Percentiles rank a stretch among this genome's conserved stretches.
Evolutionary conservation across 2,888 invertebrate species (phyloP).

Genomic region (Euzophera pinguis): DNA sequence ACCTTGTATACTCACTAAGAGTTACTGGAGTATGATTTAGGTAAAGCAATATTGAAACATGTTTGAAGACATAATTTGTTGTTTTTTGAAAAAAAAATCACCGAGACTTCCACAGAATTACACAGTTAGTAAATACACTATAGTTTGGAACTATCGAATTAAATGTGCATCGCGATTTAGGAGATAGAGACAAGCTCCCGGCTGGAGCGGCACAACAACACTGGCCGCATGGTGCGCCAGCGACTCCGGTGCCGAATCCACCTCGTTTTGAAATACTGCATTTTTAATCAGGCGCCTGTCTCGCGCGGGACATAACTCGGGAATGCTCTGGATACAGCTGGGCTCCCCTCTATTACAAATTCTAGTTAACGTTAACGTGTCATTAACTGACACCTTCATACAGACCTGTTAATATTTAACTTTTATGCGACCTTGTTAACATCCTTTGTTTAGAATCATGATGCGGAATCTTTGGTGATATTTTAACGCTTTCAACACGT

Average conservation of each 20-base stretch:
- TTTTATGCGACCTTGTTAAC: constrained; percentile 56
- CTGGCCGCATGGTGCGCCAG: constrained; percentile 67
- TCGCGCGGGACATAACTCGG: constrained; percentile 78
- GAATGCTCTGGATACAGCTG: constrained; percentile 70
- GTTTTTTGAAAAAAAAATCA: background rate
- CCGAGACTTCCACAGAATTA: background rate
- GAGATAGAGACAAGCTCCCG: constrained; percentile 38
- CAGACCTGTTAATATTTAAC: constrained; percentile 68
- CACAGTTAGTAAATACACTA: background rate
- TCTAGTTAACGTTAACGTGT: constrained; percentile 75
- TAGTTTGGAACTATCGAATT: background rate
- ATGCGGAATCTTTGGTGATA: background rate
- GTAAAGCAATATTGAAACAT: background rate
- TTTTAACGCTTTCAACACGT: too few relatives aligned
- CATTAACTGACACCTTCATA: constrained; percentile 74
- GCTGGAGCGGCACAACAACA: constrained; percentile 53
- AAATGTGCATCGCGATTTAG: constrained; percentile 2
- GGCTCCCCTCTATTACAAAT: constrained; percentile 70
- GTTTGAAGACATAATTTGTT: too few relatives aligned
- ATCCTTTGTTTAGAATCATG: constrained; percentile 27
- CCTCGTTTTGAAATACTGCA: constrained; percentile 74
- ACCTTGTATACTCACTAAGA: background rate
- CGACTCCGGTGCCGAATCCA: constrained; percentile 65
- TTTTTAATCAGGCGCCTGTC: constrained; percentile 75
- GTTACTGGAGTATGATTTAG: background rate